A percentile compares a stretch with the other conserved stretches of the same genome.
Conservation (phyloP, 2,113 vertebrate genomes). For the Aspidoscelis tigris region DNA sequence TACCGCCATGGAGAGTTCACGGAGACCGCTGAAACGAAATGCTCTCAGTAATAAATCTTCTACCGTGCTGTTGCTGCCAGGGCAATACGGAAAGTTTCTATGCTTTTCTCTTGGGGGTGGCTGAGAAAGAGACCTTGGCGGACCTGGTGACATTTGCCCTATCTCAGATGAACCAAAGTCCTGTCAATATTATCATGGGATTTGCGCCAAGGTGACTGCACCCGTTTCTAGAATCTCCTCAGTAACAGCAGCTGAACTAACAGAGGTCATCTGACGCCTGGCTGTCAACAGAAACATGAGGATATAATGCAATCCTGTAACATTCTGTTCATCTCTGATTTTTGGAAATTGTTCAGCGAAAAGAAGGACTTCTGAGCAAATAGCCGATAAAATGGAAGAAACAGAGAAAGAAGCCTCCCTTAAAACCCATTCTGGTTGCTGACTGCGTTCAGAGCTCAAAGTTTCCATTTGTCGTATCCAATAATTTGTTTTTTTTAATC, state of each 20-base stretch:
- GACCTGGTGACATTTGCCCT: constrained; percentile 15
- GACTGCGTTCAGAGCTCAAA: neutral
- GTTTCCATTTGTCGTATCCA: neutral
- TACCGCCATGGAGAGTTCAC: neutral
- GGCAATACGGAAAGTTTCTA: neutral
- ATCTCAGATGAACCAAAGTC: neutral
- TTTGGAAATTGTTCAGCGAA: neutral
- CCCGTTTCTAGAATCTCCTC: neutral
- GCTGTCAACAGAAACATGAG: neutral
- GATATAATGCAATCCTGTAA: neutral
- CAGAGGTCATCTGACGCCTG: neutral
- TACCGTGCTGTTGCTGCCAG: neutral
- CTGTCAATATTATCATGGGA: constrained; percentile 26
- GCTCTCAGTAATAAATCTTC: neutral
- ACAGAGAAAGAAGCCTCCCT: neutral
- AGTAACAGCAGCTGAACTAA: constrained; percentile 36
- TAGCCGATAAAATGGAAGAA: constrained; percentile 4
- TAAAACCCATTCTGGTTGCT: neutral
- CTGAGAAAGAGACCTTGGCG: neutral
- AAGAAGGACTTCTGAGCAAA: neutral
- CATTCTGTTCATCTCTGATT: neutral
- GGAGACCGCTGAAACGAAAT: neutral
- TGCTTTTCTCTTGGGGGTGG: too few species aligned
- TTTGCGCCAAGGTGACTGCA: neutral
- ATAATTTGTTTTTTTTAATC: neutral